Evolutionary conservation across 2,113 vertebrate genomes (phyloP).

Genomic region (Proterorhinus semilunaris): DNA sequence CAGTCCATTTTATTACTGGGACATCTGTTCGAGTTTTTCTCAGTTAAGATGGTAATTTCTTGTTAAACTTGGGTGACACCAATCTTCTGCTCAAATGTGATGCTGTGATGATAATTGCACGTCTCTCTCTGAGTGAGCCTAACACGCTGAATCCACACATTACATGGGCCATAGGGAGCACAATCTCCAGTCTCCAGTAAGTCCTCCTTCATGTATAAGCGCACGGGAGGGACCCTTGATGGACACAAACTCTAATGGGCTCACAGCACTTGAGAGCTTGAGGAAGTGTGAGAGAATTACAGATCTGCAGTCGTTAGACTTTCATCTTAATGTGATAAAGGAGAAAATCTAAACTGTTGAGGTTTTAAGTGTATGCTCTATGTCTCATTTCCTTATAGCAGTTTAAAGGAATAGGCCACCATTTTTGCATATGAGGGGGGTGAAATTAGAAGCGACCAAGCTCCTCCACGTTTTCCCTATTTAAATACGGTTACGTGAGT

Average conservation of each 20-base stretch:
- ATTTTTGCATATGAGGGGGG: too few relatives aligned
- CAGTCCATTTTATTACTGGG: constrained; percentile 32
- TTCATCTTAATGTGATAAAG: neutral
- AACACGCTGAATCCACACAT: constrained; percentile 20
- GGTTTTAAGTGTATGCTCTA: neutral
- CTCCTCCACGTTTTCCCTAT: too few relatives aligned
- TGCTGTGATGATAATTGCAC: constrained; percentile 47
- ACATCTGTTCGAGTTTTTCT: constrained; percentile 20
- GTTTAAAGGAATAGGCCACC: too few relatives aligned
- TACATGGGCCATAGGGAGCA: constrained; percentile 5
- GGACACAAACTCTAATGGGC: neutral
- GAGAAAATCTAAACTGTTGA: neutral
- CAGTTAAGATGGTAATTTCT: constrained; percentile 20
- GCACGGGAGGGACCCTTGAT: neutral
- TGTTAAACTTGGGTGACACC: constrained; percentile 37
- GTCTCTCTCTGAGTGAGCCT: constrained; percentile 23
- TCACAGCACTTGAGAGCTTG: neutral
- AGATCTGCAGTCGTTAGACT: neutral
- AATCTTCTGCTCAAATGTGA: constrained; percentile 43
- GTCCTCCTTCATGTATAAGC: constrained; percentile 9
- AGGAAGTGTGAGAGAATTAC: neutral
- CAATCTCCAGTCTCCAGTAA: constrained; percentile 27
- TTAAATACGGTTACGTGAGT: too few relatives aligned
- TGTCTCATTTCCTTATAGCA: too few relatives aligned
- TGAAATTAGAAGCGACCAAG: too few relatives aligned